Base-by-base conservation (phyloP, 2,797 vertebrate species). In the Acanthiza pusilla region DNA sequence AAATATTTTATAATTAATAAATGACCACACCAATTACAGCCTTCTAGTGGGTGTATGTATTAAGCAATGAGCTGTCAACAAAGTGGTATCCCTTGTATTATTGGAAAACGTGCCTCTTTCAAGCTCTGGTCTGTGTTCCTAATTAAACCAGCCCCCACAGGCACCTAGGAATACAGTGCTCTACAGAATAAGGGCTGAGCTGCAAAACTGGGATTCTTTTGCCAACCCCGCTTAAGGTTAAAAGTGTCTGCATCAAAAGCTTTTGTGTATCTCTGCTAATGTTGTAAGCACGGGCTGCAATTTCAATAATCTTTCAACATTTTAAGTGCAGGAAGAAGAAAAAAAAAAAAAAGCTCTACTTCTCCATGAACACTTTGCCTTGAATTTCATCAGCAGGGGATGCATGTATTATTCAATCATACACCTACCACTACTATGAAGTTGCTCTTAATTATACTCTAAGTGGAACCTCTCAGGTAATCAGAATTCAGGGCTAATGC, bases 391-490 rank as follows among this genome's bases (percentile, higher is more conserved):
- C 94, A 95, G 94, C 96, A 94, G 96, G 92, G 73, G 85, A 88
- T 72, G 94, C 88, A 91, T 95, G 82, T 77, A 94, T 97, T 94
- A 96, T 95, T 96, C 96, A 96, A 68, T 94, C 93, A 94, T 76
- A 94, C 86, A 91, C 96, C 96, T 92, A 96, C 84, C 42, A 85
- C 81, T 93, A 91, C 91, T 91, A 91, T 89, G 94, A 91, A 96
- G 87, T 85, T 94, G 94, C 94, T 97, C 95, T 97, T 97, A 97
- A 97, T 97, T 97, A 97, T 95, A 92, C 88, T 75, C 94, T 88
- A 95, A 97, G 96, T 95, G 94, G 96, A 97, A 97, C 95, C 96
- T 97, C 96, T 96, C 95, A 96, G 95, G 96, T 97, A 96, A 97
- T 97, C 96, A 97, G 96, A 95, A 97, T 97, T 96, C 96, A 97